These are phyloP conservation scores for Orthonychiurus folsomi DNA, from an alignment of 2,888 invertebrate genomes.

Conservation along the genomic window DNA sequence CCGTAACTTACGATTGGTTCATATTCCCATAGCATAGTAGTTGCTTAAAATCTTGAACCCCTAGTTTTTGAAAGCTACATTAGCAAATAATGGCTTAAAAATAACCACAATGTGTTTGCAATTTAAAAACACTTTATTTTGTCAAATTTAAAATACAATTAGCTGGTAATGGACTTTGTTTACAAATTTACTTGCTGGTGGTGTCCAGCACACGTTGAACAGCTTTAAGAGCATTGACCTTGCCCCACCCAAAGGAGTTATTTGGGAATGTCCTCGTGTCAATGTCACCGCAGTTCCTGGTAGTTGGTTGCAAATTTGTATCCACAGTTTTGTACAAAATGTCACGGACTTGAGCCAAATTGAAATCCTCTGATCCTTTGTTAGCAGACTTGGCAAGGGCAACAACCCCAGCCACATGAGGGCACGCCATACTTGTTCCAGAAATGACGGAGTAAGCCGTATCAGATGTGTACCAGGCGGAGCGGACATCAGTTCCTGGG, in stretches of 20 bases:
- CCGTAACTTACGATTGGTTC: too few species aligned
- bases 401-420: conserved; percentile 5
- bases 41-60: too few species aligned
- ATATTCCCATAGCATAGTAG: too few species aligned
- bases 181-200: neutral
- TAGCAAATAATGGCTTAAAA: too few species aligned
- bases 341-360: neutral
- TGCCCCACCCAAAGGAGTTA: conserved; percentile 5
- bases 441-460: conserved; percentile 17
- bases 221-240: conserved; percentile 10
- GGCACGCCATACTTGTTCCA: conserved; percentile 3
- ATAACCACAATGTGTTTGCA: too few species aligned
- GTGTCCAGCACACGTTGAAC: neutral
- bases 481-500: conserved; percentile 24
- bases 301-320: neutral
- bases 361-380: neutral
- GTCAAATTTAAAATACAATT: too few species aligned
- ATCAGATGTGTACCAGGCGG: conserved; percentile 19
- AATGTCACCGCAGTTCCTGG: conserved; percentile 7
- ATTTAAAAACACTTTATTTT: too few species aligned
- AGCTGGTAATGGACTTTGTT: too few species aligned
- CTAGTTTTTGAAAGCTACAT: too few species aligned
- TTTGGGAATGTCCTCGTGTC: conserved; percentile 9
- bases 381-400: neutral
- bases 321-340: neutral